Evolutionary conservation across 2,113 vertebrate species (phyloP).

Genomic region (Pavo muticus): DNA sequence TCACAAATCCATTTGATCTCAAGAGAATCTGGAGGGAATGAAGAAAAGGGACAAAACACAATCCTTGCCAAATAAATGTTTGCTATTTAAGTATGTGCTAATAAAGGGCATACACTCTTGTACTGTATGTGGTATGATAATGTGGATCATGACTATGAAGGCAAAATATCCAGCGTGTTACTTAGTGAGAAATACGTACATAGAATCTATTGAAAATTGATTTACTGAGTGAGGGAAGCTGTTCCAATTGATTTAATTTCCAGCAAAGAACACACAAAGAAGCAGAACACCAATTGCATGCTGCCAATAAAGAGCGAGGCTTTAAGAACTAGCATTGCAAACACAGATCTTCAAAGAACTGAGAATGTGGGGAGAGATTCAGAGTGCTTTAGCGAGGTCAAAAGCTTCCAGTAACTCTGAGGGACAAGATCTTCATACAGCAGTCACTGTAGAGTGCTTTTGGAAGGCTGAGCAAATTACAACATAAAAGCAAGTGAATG

Average conservation of each 20-base stretch:
- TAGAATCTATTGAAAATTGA: neutral
- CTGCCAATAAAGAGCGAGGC: neutral
- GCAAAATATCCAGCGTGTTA: neutral
- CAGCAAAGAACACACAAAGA: neutral
- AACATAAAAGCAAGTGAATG: neutral
- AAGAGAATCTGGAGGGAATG: neutral
- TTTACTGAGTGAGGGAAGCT: neutral
- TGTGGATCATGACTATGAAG: neutral
- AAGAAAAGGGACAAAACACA: neutral
- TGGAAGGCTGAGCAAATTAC: neutral
- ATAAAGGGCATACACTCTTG: neutral
- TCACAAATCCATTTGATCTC: neutral
- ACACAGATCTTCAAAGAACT: neutral
- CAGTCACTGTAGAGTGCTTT: neutral
- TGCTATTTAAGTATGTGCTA: neutral
- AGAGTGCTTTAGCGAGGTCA: neutral
- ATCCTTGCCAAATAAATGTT: neutral
- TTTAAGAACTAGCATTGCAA: neutral
- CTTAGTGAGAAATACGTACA: neutral
- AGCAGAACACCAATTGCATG: neutral
- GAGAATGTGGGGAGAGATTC: neutral
- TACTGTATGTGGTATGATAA: neutral
- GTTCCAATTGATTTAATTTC: slow-evolving; percentile 1
- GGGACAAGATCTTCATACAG: neutral
- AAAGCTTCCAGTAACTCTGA: neutral